These are phyloP conservation scores for Leptestheria dahalacensis DNA, from an alignment of 1,140 invertebrate species.

Conservation along the genomic window DNA sequence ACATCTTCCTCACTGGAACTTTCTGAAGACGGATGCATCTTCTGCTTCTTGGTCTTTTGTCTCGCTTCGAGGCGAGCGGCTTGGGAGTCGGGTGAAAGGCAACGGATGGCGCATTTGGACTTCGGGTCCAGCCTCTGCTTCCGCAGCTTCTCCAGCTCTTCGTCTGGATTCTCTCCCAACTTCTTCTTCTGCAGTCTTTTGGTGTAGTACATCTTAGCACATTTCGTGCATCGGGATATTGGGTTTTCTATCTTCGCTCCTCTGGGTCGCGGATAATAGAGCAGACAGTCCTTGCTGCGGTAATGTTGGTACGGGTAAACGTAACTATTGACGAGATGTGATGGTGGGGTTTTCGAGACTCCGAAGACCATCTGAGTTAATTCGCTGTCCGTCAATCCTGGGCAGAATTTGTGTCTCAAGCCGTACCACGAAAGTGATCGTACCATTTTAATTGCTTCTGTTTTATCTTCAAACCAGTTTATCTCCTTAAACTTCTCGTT, in stretches of 20 bases:
- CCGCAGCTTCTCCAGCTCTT: background rate
- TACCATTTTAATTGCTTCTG: background rate
- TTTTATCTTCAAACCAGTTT: background rate
- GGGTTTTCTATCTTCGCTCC: background rate
- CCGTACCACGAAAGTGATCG: background rate
- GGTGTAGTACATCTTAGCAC: background rate
- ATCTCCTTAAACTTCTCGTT: background rate
- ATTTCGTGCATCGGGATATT: background rate
- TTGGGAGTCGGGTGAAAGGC: background rate
- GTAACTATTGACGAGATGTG: background rate
- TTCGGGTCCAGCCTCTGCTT: background rate
- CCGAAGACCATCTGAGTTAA: background rate
- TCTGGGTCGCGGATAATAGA: background rate
- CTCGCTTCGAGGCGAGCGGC: background rate
- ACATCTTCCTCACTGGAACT: too few relatives aligned
- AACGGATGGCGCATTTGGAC: background rate
- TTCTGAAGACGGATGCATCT: background rate
- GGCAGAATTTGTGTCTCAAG: background rate
- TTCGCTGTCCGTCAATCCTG: background rate
- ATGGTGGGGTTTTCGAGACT: background rate
- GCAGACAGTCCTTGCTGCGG: background rate
- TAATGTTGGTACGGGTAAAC: background rate
- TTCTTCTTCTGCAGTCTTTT: background rate
- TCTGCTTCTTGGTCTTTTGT: background rate
- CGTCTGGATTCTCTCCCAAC: background rate